Conservation (phyloP, 2,797 vertebrate genomes). For the Ispidina picta region DNA sequence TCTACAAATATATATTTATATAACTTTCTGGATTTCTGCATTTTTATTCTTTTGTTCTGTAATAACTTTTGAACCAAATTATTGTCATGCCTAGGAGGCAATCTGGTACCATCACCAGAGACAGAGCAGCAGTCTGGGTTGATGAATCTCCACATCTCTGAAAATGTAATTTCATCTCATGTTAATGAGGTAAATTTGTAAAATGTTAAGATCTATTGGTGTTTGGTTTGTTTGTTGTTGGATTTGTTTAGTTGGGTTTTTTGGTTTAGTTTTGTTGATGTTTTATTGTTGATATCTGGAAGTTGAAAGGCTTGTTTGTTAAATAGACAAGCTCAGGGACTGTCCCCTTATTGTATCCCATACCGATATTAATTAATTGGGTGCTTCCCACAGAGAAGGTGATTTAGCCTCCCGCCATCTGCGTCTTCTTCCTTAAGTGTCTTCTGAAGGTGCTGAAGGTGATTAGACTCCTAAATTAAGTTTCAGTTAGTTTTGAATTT, state of each 20-base stretch:
- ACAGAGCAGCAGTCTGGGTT: neutral
- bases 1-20: neutral
- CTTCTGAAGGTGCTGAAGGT: neutral
- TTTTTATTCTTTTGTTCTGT: neutral
- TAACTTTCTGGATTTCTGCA: neutral
- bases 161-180: neutral
- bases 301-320: neutral
- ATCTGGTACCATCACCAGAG: neutral
- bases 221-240: too few species aligned
- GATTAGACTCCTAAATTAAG: neutral
- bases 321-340: neutral
- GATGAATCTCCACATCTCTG: neutral
- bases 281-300: neutral
- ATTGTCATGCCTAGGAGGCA: neutral
- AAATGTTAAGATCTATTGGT: neutral
- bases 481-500: neutral
- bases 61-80: neutral
- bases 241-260: too few species aligned
- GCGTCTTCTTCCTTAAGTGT: neutral
- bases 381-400: neutral
- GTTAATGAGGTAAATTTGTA: neutral
- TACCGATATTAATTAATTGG: rapidly evolving
- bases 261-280: neutral
- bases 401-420: neutral
- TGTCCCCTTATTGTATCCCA: neutral